phyloP scores from a whole-genome alignment of 1,140 invertebrate genomes.

The Drosophila fuyamai region DNA sequence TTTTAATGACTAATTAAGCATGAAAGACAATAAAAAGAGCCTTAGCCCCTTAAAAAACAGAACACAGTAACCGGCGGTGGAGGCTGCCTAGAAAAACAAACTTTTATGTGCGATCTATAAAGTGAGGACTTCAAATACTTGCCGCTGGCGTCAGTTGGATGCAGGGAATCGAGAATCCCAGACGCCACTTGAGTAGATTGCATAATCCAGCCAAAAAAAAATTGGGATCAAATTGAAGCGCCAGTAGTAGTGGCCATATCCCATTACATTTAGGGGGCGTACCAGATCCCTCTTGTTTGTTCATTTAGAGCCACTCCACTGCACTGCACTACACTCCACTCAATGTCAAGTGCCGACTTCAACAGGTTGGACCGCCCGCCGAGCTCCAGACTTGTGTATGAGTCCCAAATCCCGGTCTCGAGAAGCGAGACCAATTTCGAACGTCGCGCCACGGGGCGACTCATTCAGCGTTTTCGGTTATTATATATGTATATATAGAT shows the following conservation, averaged over 20 bases:
- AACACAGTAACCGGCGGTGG: slow-evolving; percentile 7
- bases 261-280: slow-evolving; percentile 30
- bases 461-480: slow-evolving; percentile 67
- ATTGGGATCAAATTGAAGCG: slow-evolving; percentile 23
- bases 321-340: slow-evolving; percentile 14
- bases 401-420: slow-evolving; percentile 5
- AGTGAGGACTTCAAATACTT: slow-evolving; percentile 35
- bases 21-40: slow-evolving; percentile 62
- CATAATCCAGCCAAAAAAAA: slow-evolving; percentile 19
- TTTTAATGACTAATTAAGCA: slow-evolving; percentile 80
- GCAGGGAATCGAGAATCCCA: slow-evolving; percentile 8
- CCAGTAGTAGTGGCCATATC: slow-evolving; percentile 16
- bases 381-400: slow-evolving; percentile 31
- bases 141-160: slow-evolving; percentile 37
- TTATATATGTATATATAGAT: slow-evolving; percentile 14
- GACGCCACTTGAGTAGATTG: slow-evolving; percentile 45
- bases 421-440: slow-evolving; percentile 35
- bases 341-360: slow-evolving; percentile 65
- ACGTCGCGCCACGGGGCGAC: slow-evolving; percentile 67
- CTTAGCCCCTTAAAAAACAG: slow-evolving; percentile 15
- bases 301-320: slow-evolving; percentile 43
- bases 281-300: slow-evolving; percentile 40
- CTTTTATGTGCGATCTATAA: slow-evolving; percentile 42
- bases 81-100: slow-evolving; percentile 35
- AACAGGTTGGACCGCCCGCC: slow-evolving; percentile 76